Evolutionary conservation across 92 coral and sea anemone species (phyloP), one percentile per base, ranked within the genome.

Genomic region (Anthopleura xanthogrammica): DNA sequence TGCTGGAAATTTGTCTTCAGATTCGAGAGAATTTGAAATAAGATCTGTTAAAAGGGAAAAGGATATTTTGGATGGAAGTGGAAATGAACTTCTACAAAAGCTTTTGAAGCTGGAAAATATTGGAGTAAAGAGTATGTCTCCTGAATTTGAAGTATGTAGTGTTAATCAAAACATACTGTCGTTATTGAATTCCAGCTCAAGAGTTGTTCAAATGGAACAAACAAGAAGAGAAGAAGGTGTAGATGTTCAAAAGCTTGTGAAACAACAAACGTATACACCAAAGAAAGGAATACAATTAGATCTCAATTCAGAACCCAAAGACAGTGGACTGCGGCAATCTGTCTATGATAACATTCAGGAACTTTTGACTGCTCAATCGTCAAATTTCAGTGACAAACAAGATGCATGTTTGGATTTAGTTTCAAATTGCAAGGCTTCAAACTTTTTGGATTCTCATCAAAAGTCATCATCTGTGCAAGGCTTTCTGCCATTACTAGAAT

Each of bases 401-500:
- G 48, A 68, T 24, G 41, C 42, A 19, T 19, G 62, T 52, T 48
- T 81, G 46, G 16, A 46, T 22, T 71, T 81, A 20, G 84, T 81
- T 24, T 68, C 72, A 22, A 68, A 70, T 70, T 68, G 50, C 77
- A 70, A 68, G 16, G 24, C 58, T 41, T 58, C 80, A 40, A 77
- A 73, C 54, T 23, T 75, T 41, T 70, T 80, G 41, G 82, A 84
- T 42, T 79, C 58, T 29, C 12, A 77, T 54, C 78, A 64, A n/a
- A 76, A 16, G 70, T 23, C 88, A 39, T 24, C 82, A 10, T 65
- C 88, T 52, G 92, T 90, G 13, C 71, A 85, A 14, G 83, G 86
- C 0, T 85, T 93, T 62, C 86, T 93, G 76, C 95, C 93, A 40
- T 80, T 91, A 52, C 80, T 93, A 24, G 95, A 91, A 83, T 72